Percentiles rank a stretch among this genome's conserved stretches.
These are phyloP conservation scores for Thereva nobilitata DNA, from an alignment of 2,888 invertebrate species.

Conservation along the genomic window DNA sequence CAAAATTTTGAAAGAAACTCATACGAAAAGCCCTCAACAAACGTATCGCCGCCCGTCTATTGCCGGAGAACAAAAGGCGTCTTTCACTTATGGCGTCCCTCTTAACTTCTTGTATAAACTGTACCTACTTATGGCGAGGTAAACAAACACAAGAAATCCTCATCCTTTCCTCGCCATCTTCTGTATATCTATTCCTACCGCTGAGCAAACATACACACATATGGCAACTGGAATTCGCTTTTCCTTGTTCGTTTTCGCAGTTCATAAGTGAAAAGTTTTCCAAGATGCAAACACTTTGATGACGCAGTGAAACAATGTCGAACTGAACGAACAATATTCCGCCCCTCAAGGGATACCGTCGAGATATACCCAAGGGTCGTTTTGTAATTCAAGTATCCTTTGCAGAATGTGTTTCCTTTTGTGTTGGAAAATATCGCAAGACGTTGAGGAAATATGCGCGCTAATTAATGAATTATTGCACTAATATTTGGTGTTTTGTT, in stretches of 20 bases:
- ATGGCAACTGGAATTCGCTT: constrained; percentile 19
- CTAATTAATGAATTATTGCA: constrained; percentile 23
- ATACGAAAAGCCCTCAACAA: too few species aligned
- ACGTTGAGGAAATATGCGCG: constrained; percentile 7
- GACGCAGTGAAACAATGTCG: too few species aligned
- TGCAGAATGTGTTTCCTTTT: constrained; percentile 10
- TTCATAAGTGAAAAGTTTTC: constrained; percentile 31
- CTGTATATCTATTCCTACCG: constrained; percentile 7
- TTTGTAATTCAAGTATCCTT: background rate
- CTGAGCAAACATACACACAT: constrained; percentile 18
- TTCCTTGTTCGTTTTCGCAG: background rate
- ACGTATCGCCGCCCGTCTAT: too few species aligned
- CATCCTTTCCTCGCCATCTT: constrained; percentile 27
- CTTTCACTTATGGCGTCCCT: constrained; percentile 19
- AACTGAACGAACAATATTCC: background rate
- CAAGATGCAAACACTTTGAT: background rate
- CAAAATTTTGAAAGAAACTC: too few species aligned
- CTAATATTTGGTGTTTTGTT: too few species aligned
- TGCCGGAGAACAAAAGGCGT: too few species aligned
- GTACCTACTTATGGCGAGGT: constrained; percentile 45
- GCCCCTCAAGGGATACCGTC: background rate
- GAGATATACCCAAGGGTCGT: background rate
- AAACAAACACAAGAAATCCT: constrained; percentile 41
- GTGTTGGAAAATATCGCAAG: background rate
- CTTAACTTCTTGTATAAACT: constrained; percentile 44